These are phyloP conservation scores for Drosophila yakuba DNA, from an alignment of 1,140 invertebrate genomes.

Conservation along the genomic window DNA sequence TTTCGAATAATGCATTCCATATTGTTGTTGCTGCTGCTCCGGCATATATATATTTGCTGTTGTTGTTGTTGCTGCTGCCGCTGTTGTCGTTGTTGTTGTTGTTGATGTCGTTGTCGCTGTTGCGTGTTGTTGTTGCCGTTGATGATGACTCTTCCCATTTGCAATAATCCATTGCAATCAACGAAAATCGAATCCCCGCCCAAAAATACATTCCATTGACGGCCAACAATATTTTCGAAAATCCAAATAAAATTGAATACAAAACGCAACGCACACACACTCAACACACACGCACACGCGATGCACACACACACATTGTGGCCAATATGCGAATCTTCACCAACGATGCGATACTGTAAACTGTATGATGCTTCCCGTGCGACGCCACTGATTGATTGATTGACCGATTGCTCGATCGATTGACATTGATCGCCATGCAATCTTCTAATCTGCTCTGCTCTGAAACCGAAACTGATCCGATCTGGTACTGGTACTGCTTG, in stretches of 20 bases:
- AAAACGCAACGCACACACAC: constrained; percentile 52
- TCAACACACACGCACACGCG: constrained; percentile 22
- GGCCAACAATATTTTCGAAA: constrained; percentile 43
- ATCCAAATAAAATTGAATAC: constrained; percentile 34
- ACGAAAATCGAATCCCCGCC: constrained; percentile 16
- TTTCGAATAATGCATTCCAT: constrained; percentile 69
- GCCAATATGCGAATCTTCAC: constrained; percentile 40
- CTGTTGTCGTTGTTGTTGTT: constrained; percentile 27
- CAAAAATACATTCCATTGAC: constrained; percentile 28
- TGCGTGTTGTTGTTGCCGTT: constrained; percentile 34
- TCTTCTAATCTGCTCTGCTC: constrained; percentile 81
- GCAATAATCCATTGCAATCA: constrained; percentile 10
- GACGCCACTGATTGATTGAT: constrained; percentile 68
- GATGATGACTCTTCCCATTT: constrained; percentile 41
- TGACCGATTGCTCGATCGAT: constrained; percentile 69
- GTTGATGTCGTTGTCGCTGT: constrained; percentile 28
- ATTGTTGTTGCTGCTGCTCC: constrained; percentile 57
- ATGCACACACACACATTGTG: constrained; percentile 32
- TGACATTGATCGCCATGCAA: constrained; percentile 67
- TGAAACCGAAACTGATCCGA: constrained; percentile 78
- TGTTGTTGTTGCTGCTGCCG: constrained; percentile 31
- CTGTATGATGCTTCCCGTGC: constrained; percentile 49
- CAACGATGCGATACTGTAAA: constrained; percentile 62
- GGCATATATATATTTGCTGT: constrained; percentile 26
- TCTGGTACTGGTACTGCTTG: constrained; percentile 80